phyloP scores from a whole-genome alignment of 2,797 vertebrate genomes.

The Onychomys torridus region DNA sequence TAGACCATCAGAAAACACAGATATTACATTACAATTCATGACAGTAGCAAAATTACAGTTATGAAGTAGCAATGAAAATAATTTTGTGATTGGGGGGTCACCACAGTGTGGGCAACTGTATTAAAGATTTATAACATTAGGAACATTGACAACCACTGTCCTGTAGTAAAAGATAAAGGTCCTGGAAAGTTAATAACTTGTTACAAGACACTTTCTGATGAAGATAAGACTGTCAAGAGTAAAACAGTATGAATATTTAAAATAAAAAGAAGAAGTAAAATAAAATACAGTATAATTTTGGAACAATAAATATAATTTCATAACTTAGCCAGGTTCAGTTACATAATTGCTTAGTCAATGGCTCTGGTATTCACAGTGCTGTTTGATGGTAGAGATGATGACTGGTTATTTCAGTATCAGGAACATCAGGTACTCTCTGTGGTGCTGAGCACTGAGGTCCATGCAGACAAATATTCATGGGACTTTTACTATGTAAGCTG shows the following conservation, averaged over 20 bases:
- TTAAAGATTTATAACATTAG: not conserved
- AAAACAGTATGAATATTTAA: not conserved
- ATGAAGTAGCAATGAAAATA: not conserved
- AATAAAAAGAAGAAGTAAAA: constrained; percentile 24
- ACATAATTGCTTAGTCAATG: not conserved
- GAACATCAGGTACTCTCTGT: not conserved
- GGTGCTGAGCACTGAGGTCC: not conserved
- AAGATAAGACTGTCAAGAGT: not conserved
- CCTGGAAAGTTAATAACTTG: not conserved
- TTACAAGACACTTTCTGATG: not conserved
- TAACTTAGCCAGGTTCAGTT: not conserved
- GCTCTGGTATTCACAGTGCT: not conserved
- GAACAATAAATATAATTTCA: not conserved
- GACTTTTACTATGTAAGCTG: not conserved
- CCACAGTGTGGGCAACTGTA: not conserved
- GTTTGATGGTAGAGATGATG: not conserved
- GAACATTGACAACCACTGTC: not conserved
- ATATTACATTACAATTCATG: not conserved
- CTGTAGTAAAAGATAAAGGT: not conserved
- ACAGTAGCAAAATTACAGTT: not conserved
- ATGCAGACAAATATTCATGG: not conserved
- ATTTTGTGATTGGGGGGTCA: not conserved
- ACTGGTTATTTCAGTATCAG: not conserved
- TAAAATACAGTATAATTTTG: not conserved
- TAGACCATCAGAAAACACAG: not conserved